Evolutionary conservation across 2,113 vertebrate genomes (phyloP).

Genomic region (Pelvicachromis taeniatus): DNA sequence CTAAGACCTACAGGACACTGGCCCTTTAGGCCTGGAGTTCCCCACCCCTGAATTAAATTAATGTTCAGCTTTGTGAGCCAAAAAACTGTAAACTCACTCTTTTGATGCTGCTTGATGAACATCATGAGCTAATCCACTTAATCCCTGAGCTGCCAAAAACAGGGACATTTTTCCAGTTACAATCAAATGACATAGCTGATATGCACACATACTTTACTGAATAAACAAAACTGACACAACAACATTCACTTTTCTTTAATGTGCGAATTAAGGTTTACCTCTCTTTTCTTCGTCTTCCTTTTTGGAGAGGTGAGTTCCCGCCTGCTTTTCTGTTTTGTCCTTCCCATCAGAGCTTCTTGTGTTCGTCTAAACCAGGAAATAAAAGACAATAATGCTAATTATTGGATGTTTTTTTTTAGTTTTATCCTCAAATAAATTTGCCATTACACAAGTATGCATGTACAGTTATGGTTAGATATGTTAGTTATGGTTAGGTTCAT

Average conservation of each 20-base stretch:
- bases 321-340: not conserved
- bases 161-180: not conserved
- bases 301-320: not conserved
- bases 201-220: not conserved
- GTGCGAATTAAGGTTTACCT: not conserved
- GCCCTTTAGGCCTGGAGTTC: not conserved
- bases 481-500: not conserved
- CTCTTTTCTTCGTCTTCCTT: not conserved
- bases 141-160: slow-evolving; percentile 20
- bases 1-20: not conserved
- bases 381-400: not conserved
- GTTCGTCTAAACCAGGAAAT: slow-evolving; percentile 3
- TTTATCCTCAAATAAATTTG: not conserved
- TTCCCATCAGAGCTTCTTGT: slow-evolving; percentile 1
- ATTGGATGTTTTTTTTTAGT: not conserved
- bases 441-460: not conserved
- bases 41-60: not conserved
- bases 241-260: not conserved
- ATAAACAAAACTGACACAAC: not conserved
- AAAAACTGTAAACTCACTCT: slow-evolving; percentile 42
- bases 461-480: not conserved
- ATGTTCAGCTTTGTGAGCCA: not conserved
- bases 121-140: not conserved
- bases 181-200: not conserved
- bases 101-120: not conserved